Conservation (phyloP, 2,797 vertebrate genomes). For the Hoplostethus atlanticus region DNA sequence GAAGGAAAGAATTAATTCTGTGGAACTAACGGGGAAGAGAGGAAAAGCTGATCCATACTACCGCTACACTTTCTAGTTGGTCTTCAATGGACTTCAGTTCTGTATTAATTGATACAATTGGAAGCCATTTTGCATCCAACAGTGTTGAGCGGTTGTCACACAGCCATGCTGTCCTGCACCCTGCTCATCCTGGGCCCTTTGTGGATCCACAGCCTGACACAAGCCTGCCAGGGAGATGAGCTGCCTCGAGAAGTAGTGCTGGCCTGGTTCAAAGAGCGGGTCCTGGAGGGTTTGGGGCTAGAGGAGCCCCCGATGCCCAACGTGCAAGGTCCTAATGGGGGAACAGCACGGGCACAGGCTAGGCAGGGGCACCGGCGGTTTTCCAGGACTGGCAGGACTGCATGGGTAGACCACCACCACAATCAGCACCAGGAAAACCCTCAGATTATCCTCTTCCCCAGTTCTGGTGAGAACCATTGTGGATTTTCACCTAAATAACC, state of each 20-base stretch:
- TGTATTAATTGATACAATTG: too few species aligned
- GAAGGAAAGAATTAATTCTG: not conserved
- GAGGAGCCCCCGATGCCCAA: conserved; percentile 53
- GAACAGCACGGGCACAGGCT: rapidly evolving
- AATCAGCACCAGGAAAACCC: conserved; percentile 72
- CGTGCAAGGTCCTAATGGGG: not conserved
- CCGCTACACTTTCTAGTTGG: too few species aligned
- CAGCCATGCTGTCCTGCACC: conserved; percentile 44
- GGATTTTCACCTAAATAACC: not conserved
- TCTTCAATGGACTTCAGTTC: not conserved
- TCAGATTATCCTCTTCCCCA: conserved; percentile 91
- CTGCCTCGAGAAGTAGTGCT: conserved; percentile 65
- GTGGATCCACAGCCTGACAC: conserved; percentile 50
- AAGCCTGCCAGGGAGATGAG: conserved; percentile 60
- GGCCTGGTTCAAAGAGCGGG: conserved; percentile 73
- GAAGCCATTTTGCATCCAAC: not conserved
- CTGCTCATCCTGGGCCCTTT: conserved; percentile 56
- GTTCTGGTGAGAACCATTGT: conserved; percentile 84
- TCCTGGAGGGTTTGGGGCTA: conserved; percentile 78
- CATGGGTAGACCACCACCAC: conserved; percentile 17
- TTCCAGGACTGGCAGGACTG: conserved; percentile 37
- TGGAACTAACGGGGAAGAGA: not conserved
- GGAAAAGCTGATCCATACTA: too few species aligned
- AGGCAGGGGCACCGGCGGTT: conserved; percentile 7
- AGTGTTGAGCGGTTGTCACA: not conserved